These are phyloP conservation scores for Amblyjoppa fuscipennis DNA, from an alignment of 2,888 invertebrate species.

Conservation along the genomic window DNA sequence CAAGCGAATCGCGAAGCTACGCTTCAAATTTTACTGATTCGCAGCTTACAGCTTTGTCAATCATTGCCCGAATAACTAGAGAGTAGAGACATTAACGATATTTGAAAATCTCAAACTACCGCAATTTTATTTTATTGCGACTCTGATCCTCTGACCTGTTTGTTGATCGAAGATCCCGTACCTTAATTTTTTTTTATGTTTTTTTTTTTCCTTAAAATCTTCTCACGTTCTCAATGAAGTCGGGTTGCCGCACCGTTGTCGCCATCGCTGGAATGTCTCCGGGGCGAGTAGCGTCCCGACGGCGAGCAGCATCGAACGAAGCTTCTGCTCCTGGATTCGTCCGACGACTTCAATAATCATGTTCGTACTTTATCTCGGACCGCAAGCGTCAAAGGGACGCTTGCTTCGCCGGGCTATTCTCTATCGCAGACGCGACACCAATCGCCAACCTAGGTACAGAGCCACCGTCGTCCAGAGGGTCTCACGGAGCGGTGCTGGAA, in stretches of 20 bases:
- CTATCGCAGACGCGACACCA: conserved; percentile 84
- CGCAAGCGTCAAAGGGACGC: conserved; percentile 59
- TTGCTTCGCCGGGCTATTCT: conserved; percentile 67
- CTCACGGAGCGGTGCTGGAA: conserved; percentile 83
- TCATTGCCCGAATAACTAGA: not conserved
- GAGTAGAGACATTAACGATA: not conserved
- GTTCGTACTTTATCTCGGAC: conserved; percentile 67
- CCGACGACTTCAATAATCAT: conserved; percentile 7
- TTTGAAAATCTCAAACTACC: not conserved
- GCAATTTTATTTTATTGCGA: conserved; percentile 33
- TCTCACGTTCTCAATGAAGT: conserved; percentile 4
- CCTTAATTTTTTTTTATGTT: conserved; percentile 22
- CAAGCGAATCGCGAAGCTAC: not conserved
- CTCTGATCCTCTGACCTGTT: conserved; percentile 48
- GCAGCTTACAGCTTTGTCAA: conserved; percentile 1
- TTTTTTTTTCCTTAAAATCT: not conserved
- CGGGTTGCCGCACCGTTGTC: not conserved
- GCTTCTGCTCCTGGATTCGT: not conserved
- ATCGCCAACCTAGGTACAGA: conserved; percentile 83
- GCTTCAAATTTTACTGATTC: conserved; percentile 2
- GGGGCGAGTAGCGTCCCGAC: not conserved
- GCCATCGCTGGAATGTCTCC: not conserved
- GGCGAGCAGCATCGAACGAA: conserved; percentile 12
- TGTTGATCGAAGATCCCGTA: conserved; percentile 31
- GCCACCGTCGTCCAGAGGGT: conserved; percentile 84